phyloP scores from a whole-genome alignment of 2,113 vertebrate genomes.

The Parus major region DNA sequence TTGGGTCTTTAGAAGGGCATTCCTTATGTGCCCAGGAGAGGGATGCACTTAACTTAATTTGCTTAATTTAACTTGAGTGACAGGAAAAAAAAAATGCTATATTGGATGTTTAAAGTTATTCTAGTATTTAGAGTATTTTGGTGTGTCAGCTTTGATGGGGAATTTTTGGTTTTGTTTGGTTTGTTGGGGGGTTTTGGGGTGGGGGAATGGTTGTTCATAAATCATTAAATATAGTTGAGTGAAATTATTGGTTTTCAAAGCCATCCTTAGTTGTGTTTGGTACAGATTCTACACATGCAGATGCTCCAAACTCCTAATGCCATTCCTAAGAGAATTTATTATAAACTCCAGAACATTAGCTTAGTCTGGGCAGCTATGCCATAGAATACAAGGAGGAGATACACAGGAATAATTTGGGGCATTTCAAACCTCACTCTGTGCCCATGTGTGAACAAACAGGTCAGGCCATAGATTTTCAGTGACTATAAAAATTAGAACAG shows the following conservation, averaged over 20 bases:
- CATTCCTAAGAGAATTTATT: neutral
- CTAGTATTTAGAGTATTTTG: neutral
- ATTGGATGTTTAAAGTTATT: neutral
- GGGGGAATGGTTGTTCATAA: neutral
- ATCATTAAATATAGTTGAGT: neutral
- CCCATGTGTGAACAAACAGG: neutral
- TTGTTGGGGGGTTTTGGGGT: fast-evolving
- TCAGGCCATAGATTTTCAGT: neutral
- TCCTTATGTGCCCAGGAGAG: neutral
- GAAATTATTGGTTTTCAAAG: neutral
- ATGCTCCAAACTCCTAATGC: neutral
- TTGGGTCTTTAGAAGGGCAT: neutral
- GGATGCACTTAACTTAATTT: neutral
- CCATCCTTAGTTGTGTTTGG: neutral
- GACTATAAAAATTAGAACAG: neutral
- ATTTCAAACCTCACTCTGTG: neutral
- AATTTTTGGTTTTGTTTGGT: neutral
- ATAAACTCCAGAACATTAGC: neutral
- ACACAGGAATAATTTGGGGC: neutral
- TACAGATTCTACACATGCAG: neutral
- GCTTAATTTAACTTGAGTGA: neutral
- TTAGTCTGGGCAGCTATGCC: neutral
- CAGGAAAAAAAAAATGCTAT: neutral
- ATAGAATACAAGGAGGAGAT: neutral
- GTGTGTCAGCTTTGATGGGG: neutral